A percentile compares a stretch with the other conserved stretches of the same genome.
phyloP scores from a whole-genome alignment of 2,888 invertebrate species.

The Autographa gamma region DNA sequence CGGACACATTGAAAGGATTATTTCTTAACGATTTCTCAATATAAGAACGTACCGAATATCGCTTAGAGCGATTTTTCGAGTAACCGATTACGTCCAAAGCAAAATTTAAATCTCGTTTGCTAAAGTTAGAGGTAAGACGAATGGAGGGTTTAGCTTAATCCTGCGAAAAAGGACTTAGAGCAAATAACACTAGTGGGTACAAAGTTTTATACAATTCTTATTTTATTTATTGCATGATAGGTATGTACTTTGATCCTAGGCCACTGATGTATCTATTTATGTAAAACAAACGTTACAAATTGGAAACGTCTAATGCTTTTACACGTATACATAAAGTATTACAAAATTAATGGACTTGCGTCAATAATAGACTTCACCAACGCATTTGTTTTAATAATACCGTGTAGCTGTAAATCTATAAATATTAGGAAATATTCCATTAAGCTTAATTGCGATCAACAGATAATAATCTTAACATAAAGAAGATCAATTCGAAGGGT shows the following conservation, averaged over 20 bases:
- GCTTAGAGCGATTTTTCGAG: constrained; percentile 16
- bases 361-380: not conserved
- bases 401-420: constrained; percentile 23
- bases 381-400: not conserved
- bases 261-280: no score
- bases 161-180: constrained; percentile 60
- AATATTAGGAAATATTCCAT: constrained; percentile 66
- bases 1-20: constrained; percentile 7
- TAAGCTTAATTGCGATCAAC: constrained; percentile 62
- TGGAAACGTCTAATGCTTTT: not conserved
- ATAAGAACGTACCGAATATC: constrained; percentile 8
- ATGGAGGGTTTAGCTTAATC: constrained; percentile 70
- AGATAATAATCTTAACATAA: constrained; percentile 71
- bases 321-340: not conserved
- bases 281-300: no score
- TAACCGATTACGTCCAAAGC: constrained; percentile 9
- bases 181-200: constrained; percentile 60
- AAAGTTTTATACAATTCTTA: not conserved
- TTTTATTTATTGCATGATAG: not conserved
- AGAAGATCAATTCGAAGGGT: constrained; percentile 71
- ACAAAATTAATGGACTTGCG: no score
- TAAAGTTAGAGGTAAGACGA: constrained; percentile 63
- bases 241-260: no score
- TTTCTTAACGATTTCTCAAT: not conserved
- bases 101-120: constrained; percentile 19